Conservation (phyloP, 2,113 vertebrate genomes). For the Poicephalus gulielmi region DNA sequence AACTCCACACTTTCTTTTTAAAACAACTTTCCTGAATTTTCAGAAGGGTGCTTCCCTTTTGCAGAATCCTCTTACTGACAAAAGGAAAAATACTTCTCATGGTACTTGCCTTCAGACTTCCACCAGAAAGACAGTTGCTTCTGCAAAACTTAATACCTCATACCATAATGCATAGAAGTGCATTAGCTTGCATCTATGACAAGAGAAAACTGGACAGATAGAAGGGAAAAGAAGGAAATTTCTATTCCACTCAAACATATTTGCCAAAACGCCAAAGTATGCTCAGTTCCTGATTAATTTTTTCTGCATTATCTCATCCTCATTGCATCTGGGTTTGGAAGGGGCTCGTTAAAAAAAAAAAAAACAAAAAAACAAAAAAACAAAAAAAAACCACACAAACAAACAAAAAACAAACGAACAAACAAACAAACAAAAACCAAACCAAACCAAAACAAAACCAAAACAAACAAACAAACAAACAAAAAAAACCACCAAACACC, state of each 20-base stretch:
- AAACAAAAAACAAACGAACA: neutral
- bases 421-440: neutral
- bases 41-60: neutral
- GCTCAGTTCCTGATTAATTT: neutral
- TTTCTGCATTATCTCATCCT: constrained; percentile 34
- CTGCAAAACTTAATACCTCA: neutral
- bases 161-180: neutral
- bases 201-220: neutral
- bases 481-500: neutral
- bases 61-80: neutral
- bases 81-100: neutral
- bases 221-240: neutral
- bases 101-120: neutral
- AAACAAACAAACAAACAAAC: neutral
- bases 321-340: constrained; percentile 3
- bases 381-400: no score
- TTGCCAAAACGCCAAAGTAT: neutral
- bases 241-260: neutral
- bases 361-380: neutral
- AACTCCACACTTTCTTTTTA: neutral
- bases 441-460: no score
- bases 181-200: neutral
- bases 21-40: neutral
- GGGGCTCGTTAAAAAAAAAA: neutral
- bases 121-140: neutral